phyloP scores from a whole-genome alignment of 2,113 vertebrate species.

The Maccullochella peelii region DNA sequence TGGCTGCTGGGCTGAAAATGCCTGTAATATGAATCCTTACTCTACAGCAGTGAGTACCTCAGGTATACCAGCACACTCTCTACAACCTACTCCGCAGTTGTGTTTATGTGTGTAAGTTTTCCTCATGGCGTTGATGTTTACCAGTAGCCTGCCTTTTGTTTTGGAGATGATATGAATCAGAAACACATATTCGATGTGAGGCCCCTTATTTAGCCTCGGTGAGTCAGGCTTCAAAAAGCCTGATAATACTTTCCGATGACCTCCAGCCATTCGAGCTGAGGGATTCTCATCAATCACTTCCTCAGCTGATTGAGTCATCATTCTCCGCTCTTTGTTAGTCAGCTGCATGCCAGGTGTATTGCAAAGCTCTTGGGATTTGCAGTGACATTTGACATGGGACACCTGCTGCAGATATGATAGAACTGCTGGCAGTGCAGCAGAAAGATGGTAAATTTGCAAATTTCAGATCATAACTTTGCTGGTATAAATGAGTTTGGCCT shows the following conservation, averaged over 20 bases:
- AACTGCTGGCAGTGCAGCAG: conserved; percentile 24
- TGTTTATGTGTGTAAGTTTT: neutral
- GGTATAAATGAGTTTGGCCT: neutral
- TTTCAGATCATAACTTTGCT: neutral
- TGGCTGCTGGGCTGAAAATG: conserved; percentile 99
- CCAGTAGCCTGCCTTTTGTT: conserved; percentile 32
- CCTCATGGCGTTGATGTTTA: conserved; percentile 15
- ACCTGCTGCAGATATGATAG: conserved; percentile 61
- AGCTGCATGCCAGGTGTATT: conserved; percentile 75
- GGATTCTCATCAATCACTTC: conserved; percentile 78
- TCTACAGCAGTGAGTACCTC: conserved; percentile 99
- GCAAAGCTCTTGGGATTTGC: conserved; percentile 59
- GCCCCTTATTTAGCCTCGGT: conserved; percentile 29
- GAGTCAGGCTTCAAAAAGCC: conserved; percentile 60
- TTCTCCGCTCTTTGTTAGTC: conserved; percentile 66
- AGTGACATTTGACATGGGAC: conserved; percentile 64
- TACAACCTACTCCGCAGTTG: neutral
- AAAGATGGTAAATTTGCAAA: neutral
- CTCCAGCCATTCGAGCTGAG: conserved; percentile 61
- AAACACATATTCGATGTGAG: conserved; percentile 44
- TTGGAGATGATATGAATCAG: conserved; percentile 54
- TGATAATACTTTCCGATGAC: conserved; percentile 72
- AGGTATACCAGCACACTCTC: conserved; percentile 88
- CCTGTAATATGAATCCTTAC: conserved; percentile 91
- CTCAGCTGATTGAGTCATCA: conserved; percentile 75